Percentiles rank a stretch among this genome's conserved stretches.
phyloP scores from a whole-genome alignment of 1,140 invertebrate genomes.

The Cotesia glomerata region DNA sequence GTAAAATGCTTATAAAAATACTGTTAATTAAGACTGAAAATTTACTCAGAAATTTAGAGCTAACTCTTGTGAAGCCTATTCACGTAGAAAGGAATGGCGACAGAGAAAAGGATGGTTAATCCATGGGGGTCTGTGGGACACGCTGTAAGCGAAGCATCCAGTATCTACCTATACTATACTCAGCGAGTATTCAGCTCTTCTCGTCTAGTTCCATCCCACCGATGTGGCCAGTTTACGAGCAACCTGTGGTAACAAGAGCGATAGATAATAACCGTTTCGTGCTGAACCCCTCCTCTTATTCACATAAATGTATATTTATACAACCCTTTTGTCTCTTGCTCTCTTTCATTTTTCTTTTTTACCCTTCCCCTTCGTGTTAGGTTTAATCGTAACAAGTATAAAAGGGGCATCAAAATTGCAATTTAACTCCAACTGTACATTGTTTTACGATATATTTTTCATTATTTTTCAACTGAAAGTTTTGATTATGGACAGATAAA shows the following conservation, averaged over 20 bases:
- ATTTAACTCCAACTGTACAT: constrained; percentile 2
- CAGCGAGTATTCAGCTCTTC: constrained; percentile 35
- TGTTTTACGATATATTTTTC: neutral
- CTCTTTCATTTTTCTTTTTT: neutral
- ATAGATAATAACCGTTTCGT: constrained; percentile 64
- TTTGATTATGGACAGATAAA: too few species aligned
- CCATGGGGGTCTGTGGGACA: constrained; percentile 37
- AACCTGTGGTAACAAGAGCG: constrained; percentile 66
- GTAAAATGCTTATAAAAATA: too few species aligned
- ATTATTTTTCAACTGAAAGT: neutral
- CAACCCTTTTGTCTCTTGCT: neutral
- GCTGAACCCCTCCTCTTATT: constrained; percentile 46
- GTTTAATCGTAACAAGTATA: neutral
- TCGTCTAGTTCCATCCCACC: constrained; percentile 44
- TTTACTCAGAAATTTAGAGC: too few species aligned
- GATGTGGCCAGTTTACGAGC: constrained; percentile 63
- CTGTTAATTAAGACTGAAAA: too few species aligned
- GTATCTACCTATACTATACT: constrained; percentile 52
- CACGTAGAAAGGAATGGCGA: constrained; percentile 40
- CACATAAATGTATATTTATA: constrained; percentile 4
- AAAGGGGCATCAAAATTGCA: constrained; percentile 19
- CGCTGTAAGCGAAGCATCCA: constrained; percentile 46
- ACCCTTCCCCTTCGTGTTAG: constrained; percentile 35
- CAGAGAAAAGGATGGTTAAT: constrained; percentile 32
- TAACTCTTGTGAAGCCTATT: neutral